A percentile compares a stretch with the other conserved stretches of the same genome.
Evolutionary conservation across 2,888 invertebrate genomes (phyloP).

Genomic region (Drosophila basisetae): DNA sequence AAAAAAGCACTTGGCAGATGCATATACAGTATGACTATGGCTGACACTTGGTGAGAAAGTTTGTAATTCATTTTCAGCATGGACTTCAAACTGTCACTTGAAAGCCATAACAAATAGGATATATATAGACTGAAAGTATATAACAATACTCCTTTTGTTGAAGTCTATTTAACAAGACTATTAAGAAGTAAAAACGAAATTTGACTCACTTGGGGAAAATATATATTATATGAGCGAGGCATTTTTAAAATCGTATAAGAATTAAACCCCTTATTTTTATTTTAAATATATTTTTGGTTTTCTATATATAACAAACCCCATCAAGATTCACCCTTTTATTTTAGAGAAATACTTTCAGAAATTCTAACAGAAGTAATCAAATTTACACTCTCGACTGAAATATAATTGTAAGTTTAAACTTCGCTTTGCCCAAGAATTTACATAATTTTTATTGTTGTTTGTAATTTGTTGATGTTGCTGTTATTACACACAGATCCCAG

Average conservation of each 20-base stretch:
- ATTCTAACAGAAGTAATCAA: neutral
- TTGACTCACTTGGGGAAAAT: too few species aligned
- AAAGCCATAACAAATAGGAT: neutral
- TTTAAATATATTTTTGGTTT: too few species aligned
- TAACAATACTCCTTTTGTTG: neutral
- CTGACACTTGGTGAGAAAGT: neutral
- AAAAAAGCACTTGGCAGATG: slow-evolving; percentile 20
- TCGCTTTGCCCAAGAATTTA: slow-evolving; percentile 1
- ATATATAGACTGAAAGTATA: neutral
- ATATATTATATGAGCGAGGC: too few species aligned
- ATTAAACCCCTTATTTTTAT: too few species aligned
- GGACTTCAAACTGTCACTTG: neutral
- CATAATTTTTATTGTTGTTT: slow-evolving; percentile 25
- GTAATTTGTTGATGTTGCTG: slow-evolving; percentile 20
- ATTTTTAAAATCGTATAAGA: too few species aligned
- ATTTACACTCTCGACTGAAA: neutral
- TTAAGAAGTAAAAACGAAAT: neutral
- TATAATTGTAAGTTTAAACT: neutral
- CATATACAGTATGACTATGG: neutral
- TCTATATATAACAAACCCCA: too few species aligned
- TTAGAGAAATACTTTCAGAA: neutral
- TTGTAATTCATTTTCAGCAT: neutral
- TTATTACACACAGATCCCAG: slow-evolving; percentile 14
- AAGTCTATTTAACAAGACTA: neutral
- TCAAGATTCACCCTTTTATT: neutral